These are phyloP conservation scores for Trachelus troglodyta DNA, from an alignment of 2,888 invertebrate species.

Conservation along the genomic window DNA sequence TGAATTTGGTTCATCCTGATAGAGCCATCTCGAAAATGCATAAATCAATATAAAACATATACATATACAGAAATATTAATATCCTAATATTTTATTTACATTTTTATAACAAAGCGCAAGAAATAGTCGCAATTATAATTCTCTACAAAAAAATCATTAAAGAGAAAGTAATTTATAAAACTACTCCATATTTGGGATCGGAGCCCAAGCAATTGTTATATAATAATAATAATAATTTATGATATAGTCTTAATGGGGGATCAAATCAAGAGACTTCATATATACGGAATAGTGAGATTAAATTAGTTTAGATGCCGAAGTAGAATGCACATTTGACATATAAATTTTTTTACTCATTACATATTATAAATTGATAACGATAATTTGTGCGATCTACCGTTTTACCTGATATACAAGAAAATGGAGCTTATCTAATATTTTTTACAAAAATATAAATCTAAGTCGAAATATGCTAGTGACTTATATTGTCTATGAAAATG, in stretches of 20 bases:
- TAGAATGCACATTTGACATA: not conserved
- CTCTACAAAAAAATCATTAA: not conserved
- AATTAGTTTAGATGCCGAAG: not conserved
- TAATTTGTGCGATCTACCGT: not conserved
- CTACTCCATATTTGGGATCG: not conserved
- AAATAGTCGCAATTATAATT: not conserved
- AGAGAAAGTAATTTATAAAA: not conserved
- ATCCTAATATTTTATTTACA: not conserved
- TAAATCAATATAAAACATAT: not conserved
- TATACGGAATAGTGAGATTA: not conserved
- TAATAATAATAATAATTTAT: not conserved
- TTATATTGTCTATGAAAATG: not conserved
- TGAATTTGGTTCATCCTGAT: constrained; percentile 94
- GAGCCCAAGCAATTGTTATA: not conserved
- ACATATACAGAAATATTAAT: not conserved
- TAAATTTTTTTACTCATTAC: not conserved
- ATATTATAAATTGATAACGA: not conserved
- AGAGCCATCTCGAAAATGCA: constrained; percentile 26
- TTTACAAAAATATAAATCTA: not conserved
- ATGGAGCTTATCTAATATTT: not conserved
- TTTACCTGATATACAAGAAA: not conserved
- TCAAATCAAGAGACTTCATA: not conserved
- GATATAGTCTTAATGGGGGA: not conserved
- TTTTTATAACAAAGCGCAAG: not conserved
- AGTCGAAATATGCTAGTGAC: not conserved